phyloP scores from a whole-genome alignment of 1,140 invertebrate species.

The Nebria ingens region DNA sequence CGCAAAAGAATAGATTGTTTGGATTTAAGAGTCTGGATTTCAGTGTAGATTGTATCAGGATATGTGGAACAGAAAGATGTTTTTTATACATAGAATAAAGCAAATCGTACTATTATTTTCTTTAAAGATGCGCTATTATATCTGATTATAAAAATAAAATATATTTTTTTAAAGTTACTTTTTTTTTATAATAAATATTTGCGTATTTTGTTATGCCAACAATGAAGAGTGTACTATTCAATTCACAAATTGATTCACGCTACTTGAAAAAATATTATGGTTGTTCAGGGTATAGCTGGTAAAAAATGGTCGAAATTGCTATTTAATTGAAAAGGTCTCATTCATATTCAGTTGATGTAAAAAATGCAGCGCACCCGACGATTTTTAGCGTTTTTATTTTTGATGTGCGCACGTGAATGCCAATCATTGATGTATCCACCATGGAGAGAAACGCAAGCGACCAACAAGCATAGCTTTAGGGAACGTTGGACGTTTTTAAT shows the following conservation, averaged over 20 bases:
- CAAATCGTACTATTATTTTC: too few relatives aligned
- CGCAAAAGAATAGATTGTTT: too few relatives aligned
- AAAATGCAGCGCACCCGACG: conserved; percentile 29
- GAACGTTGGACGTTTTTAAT: too few relatives aligned
- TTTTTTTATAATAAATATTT: not conserved
- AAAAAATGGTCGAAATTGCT: conserved; percentile 20
- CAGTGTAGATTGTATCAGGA: too few relatives aligned
- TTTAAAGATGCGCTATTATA: too few relatives aligned
- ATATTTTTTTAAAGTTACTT: not conserved
- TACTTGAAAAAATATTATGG: not conserved
- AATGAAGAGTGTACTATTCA: not conserved
- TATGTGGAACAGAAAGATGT: too few relatives aligned
- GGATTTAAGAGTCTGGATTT: too few relatives aligned
- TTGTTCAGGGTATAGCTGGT: not conserved
- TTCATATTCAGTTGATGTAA: conserved; percentile 35
- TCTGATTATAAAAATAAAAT: not conserved
- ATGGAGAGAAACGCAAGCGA: too few relatives aligned
- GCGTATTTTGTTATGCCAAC: not conserved
- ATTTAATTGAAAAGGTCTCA: conserved; percentile 37
- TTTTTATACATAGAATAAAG: too few relatives aligned
- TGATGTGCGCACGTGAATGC: conserved; percentile 24
- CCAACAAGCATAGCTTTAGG: not conserved
- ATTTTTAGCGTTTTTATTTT: conserved; percentile 27
- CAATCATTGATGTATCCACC: conserved; percentile 27
- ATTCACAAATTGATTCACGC: conserved; percentile 3